Evolutionary conservation across 2,888 invertebrate genomes (phyloP).

Genomic region (Gastracanthus pulcherrimus): DNA sequence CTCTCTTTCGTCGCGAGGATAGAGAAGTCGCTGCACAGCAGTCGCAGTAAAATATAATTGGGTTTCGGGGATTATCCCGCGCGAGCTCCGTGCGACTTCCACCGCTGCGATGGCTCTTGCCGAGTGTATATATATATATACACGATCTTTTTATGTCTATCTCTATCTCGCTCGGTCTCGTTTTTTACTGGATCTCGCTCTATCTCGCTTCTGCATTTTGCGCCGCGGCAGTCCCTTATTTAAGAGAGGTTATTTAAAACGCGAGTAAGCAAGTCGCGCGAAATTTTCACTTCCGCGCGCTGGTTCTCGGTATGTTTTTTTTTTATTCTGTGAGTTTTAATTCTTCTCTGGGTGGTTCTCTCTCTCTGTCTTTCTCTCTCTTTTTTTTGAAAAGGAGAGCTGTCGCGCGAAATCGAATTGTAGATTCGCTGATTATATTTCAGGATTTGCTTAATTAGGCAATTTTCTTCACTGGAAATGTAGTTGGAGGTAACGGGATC

Average conservation of each 20-base stretch:
- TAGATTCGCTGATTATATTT: conserved; percentile 35
- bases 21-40: conserved; percentile 70
- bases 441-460: conserved; percentile 47
- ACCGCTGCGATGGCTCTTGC: background rate
- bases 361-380: too few relatives aligned
- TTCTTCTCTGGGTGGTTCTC: too few relatives aligned
- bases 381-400: background rate
- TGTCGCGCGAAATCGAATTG: conserved; percentile 36
- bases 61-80: conserved; percentile 76
- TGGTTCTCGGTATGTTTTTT: background rate
- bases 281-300: conserved; percentile 44
- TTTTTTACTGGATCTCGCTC: background rate
- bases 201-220: background rate
- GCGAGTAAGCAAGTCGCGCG: conserved; percentile 44
- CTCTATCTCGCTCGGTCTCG: background rate
- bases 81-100: conserved; percentile 70
- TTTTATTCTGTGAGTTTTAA: conserved; percentile 13
- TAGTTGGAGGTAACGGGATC: background rate
- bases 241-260: conserved; percentile 51
- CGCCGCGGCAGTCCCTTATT: conserved; percentile 37
- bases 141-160: background rate
- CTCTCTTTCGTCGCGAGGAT: conserved; percentile 61
- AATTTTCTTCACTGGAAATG: conserved; percentile 2
- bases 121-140: background rate
- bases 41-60: conserved; percentile 78